Base-by-base conservation (phyloP, 2,888 invertebrate species). In the Andricus curvator region DNA sequence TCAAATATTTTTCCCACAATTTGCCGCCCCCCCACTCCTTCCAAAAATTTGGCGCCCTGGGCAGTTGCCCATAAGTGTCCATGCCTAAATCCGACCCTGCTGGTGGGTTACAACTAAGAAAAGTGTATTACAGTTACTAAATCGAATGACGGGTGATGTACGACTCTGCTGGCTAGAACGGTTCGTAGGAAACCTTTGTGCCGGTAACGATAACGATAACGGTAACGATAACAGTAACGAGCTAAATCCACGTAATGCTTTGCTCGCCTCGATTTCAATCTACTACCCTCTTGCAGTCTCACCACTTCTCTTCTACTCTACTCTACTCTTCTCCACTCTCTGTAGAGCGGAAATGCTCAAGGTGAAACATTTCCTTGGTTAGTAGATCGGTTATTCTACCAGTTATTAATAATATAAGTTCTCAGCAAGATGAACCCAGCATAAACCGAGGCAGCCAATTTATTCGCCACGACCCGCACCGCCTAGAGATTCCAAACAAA, bases 391-490 rank as follows among this genome's bases (percentile, higher is more conserved):
- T 51, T 56, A 70, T 74, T 74, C 70, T 56, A 74, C 33, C 33
- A 74, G 48, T 51, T 74, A 33, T 74, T 74, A 74, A 56, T 74
- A 74, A 74, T 74, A 74, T 51, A 74, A 74, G 56, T 74, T 74
- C 56, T 33, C 51, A 74, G 56, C 70, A 74, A 74, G 56, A 74
- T 74, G 56, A 2, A 74, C 33, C 29, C n/a, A 33, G 25, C 51
- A 70, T 11, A 51, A 70, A 51, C 70, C n/a, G 33, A 74, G 51
- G 33, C n/a, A 74, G 70, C 51, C 70, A 74, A 56, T 74, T 74
- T 74, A 74, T 51, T 51, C 56, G 51, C 70, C n/a, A 13, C 56
- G 56, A 51, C 3, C 70, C 11, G n/a, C 51, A 74, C 29, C 33
- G 56, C n/a, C 33, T 13, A 56, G 51, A 74, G 20, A 74, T 74